A percentile compares a stretch with the other conserved stretches of the same genome.
Conservation (phyloP, 1,140 invertebrate genomes). For the Caenorhabditis remanei region DNA sequence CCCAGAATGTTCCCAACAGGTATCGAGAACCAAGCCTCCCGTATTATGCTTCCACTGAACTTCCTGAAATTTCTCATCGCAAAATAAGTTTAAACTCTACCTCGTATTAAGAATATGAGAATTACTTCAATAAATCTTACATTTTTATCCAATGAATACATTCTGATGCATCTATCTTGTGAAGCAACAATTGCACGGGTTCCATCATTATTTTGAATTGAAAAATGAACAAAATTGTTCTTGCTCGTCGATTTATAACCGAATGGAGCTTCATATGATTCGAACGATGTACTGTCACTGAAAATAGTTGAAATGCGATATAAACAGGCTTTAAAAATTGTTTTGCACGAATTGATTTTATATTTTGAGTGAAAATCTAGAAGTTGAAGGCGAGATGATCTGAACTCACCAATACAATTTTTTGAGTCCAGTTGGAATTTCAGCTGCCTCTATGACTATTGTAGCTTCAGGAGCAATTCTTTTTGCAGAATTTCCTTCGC, state of each 20-base stretch:
- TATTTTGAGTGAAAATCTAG: too few species aligned
- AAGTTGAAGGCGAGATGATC: too few species aligned
- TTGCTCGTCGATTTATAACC: background rate
- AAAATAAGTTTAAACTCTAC: background rate
- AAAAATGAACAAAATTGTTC: constrained; percentile 27
- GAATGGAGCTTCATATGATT: background rate
- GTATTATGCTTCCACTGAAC: constrained; percentile 27
- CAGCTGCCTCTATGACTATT: background rate
- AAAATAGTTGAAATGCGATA: too few species aligned
- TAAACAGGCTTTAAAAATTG: background rate
- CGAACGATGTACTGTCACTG: background rate
- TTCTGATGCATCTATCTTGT: constrained; percentile 1
- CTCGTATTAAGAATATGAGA: too few species aligned
- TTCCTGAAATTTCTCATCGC: background rate
- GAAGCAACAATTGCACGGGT: background rate
- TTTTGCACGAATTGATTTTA: too few species aligned
- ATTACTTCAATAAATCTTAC: background rate
- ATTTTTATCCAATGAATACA: background rate
- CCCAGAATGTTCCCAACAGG: constrained; percentile 16
- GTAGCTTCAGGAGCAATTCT: background rate
- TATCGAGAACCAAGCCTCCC: background rate
- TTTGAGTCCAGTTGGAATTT: background rate
- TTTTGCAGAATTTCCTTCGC: background rate
- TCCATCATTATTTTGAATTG: background rate
- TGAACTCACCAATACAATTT: too few species aligned